Base-by-base conservation (phyloP, 30 jellyfish, hydroid and myxozoan species). In the Cassiopea xamachana region DNA sequence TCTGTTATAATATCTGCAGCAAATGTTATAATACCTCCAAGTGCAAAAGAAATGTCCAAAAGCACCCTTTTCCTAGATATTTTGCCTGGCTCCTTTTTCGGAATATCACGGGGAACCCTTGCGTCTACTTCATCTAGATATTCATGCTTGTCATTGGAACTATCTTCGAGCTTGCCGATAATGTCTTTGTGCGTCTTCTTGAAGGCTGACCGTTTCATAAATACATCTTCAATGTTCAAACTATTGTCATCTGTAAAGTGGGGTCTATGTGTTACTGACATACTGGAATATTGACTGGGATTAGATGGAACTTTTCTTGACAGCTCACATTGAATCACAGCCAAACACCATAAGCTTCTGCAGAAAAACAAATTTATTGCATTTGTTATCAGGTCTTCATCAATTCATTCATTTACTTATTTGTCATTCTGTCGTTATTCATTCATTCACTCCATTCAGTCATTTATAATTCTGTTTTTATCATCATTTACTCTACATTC, bases 1-100 rank as follows among this genome's bases (percentile, higher is more conserved):
- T 94, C 98, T 0, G 96, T 84, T 1, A 60, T 93, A 46, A 94
- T 86, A 77, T 94, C 98, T 46, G 92, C 96, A 80, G 90, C 71
- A 84, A 69, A 94, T 48, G 96, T 89, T 8, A 77, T 50, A 55
- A 85, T 89, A 16, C 97, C 86, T 3, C 87, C 93, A 46, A 94
- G 45, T 12, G 98, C 97, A 85, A 94, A 82, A 12, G 89, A 27
- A 48, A 62, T 51, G 70, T 94, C 97, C 17, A 86, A 58, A 7
- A 94, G 39, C 39, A 27, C 39, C 39, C 39, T 27, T 27, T 27
- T 27, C 39, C 39, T 45, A 48, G 94, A 92, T 4, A 97, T 97
- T 72, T 82, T 82, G 44, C 55, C 68, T 59, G 95, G 90, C 44
- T 72, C 70, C 1, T 77, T 58, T 14, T 58, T 72, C 18, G 90